phyloP scores from a whole-genome alignment of 2,113 vertebrate genomes.

The Rattus norvegicus region DNA sequence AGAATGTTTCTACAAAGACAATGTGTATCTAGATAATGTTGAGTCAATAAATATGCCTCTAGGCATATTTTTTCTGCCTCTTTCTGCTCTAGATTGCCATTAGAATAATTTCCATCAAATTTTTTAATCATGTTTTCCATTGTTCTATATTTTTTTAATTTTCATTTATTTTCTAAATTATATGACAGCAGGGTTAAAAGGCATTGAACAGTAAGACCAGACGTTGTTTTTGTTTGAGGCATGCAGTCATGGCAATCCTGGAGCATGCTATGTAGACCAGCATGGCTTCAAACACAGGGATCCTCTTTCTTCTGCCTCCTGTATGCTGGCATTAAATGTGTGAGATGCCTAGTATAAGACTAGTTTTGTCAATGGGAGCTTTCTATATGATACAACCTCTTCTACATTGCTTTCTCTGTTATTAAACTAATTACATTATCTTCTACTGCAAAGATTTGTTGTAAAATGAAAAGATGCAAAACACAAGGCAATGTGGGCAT shows the following conservation, averaged over 20 bases:
- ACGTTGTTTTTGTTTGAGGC: not conserved
- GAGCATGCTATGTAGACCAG: not conserved
- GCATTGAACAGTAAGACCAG: not conserved
- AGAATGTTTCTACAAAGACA: constrained; percentile 53
- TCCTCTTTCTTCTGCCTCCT: not conserved
- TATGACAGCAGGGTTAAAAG: not conserved
- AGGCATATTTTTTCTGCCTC: not conserved
- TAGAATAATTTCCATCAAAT: constrained; percentile 42
- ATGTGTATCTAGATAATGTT: constrained; percentile 22
- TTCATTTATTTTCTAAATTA: not conserved
- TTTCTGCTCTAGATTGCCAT: constrained; percentile 8
- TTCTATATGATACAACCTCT: not conserved
- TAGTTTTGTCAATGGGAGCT: constrained; percentile 6
- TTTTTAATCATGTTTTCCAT: not conserved
- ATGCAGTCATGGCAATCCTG: not conserved
- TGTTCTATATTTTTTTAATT: constrained; percentile 1
- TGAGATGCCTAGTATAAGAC: too few relatives aligned
- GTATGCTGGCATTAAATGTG: not conserved
- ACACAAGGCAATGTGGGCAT: not conserved
- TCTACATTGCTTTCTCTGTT: constrained; percentile 9
- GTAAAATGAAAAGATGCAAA: not conserved
- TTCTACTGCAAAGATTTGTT: constrained; percentile 2
- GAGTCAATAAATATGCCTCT: not conserved
- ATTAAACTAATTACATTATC: constrained; percentile 16
- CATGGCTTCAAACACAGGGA: not conserved